phyloP scores from a whole-genome alignment of 2,797 vertebrate species.

The Adelosebastes latens region DNA sequence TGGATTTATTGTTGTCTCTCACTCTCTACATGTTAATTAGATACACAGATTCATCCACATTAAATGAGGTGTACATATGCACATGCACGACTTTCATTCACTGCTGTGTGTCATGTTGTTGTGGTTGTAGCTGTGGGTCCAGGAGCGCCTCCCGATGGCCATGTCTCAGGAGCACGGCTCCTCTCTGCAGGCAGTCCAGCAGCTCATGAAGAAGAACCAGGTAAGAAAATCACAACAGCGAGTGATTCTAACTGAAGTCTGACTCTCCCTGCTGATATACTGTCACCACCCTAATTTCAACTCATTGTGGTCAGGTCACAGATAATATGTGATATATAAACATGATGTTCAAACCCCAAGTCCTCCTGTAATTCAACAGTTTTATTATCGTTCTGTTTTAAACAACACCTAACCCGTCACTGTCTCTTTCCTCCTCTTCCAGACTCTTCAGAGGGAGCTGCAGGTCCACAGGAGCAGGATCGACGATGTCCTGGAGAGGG shows the following conservation, averaged over 20 bases:
- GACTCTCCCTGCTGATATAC: fast-evolving
- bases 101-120: not conserved
- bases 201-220: conserved; percentile 97
- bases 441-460: conserved; percentile 90
- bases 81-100: not conserved
- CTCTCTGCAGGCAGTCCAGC: conserved; percentile 90
- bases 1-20: too few species aligned
- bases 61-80: not conserved
- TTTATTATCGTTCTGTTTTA: not conserved
- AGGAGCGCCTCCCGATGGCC: conserved; percentile 91
- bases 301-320: not conserved
- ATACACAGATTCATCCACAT: not conserved
- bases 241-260: not conserved
- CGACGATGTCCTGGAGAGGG: conserved; percentile 90
- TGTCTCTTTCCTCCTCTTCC: not conserved
- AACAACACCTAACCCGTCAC: not conserved
- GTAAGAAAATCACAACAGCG: conserved; percentile 54
- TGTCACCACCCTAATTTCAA: not conserved
- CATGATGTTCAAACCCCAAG: not conserved
- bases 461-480: conserved; percentile 87
- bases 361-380: not conserved
- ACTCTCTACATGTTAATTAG: not conserved
- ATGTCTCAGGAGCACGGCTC: conserved; percentile 87
- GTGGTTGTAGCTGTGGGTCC: conserved; percentile 88
- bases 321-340: not conserved